Evolutionary conservation across 35 echinoderm and acorn worm genomes (phyloP).

Genomic region (Ptychodera flava): DNA sequence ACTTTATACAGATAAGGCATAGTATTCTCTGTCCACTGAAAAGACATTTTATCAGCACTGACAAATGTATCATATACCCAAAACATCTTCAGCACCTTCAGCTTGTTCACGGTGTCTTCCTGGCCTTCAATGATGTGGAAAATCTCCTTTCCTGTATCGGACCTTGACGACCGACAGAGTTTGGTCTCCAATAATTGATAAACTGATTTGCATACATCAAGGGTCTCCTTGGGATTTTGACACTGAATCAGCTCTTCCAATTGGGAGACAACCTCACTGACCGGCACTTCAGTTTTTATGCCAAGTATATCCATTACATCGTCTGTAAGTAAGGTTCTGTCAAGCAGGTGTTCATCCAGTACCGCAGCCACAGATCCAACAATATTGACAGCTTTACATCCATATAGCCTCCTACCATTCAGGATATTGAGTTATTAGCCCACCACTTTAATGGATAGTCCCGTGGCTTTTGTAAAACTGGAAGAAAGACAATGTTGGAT

Average conservation of each 20-base stretch:
- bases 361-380: constrained; percentile 9
- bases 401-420: too few relatives aligned
- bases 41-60: not conserved
- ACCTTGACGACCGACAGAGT: too few relatives aligned
- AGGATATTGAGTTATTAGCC: too few relatives aligned
- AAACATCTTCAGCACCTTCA: not conserved
- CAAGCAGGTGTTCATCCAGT: constrained; percentile 12
- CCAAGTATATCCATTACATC: constrained; percentile 21
- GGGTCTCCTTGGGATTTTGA: too few relatives aligned
- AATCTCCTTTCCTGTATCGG: too few relatives aligned
- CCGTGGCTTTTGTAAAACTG: constrained; percentile 11
- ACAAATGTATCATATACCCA: constrained; percentile 12
- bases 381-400: not conserved
- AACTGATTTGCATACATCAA: too few relatives aligned
- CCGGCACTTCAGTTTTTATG: too few relatives aligned
- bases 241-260: too few relatives aligned
- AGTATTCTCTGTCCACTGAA: not conserved
- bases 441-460: too few relatives aligned
- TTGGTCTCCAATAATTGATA: too few relatives aligned
- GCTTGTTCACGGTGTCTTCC: not conserved
- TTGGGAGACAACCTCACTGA: too few relatives aligned
- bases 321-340: not conserved
- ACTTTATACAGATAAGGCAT: constrained; percentile 9
- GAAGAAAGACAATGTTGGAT: constrained; percentile 7
- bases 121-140: too few relatives aligned